Evolutionary conservation across 2,888 invertebrate genomes (phyloP).

Genomic region (Liopterus haemorrhoidalis): DNA sequence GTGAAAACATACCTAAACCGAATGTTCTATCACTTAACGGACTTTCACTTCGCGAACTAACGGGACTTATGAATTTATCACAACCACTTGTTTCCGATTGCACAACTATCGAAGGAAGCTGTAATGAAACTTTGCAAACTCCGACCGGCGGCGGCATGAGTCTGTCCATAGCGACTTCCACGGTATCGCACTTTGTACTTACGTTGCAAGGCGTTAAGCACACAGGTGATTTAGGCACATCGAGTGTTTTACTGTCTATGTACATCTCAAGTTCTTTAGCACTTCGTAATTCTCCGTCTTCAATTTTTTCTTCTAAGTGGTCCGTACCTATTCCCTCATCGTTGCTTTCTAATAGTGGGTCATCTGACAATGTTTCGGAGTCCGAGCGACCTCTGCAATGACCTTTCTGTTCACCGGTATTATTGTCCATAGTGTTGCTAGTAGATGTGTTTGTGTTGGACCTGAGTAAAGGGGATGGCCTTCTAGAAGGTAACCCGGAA

Average conservation of each 20-base stretch:
- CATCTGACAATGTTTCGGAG: conserved; percentile 69
- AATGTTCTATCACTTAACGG: conserved; percentile 66
- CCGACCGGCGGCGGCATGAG: conserved; percentile 32
- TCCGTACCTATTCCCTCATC: conserved; percentile 76
- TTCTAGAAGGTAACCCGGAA: conserved; percentile 38
- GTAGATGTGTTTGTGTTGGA: conserved; percentile 47
- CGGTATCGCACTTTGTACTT: conserved; percentile 53
- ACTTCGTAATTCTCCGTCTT: conserved; percentile 61
- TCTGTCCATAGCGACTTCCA: conserved; percentile 49
- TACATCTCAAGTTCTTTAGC: conserved; percentile 57
- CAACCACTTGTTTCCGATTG: conserved; percentile 49
- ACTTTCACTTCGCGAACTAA: conserved; percentile 73
- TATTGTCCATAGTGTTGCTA: conserved; percentile 28
- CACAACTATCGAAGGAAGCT: conserved; percentile 57
- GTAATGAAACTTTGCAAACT: conserved; percentile 47
- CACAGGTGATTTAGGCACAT: conserved; percentile 42
- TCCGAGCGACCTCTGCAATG: conserved; percentile 61
- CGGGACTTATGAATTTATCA: conserved; percentile 61
- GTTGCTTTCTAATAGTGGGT: conserved; percentile 64
- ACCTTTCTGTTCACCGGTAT: conserved; percentile 47
- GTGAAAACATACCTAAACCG: conserved; percentile 61
- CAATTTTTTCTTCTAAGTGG: conserved; percentile 61
- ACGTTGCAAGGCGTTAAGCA: conserved; percentile 29
- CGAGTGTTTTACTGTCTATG: conserved; percentile 42
- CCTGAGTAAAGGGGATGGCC: conserved; percentile 59